Base-by-base conservation (phyloP, 2,113 vertebrate species). In the Turdus rufiventris region DNA sequence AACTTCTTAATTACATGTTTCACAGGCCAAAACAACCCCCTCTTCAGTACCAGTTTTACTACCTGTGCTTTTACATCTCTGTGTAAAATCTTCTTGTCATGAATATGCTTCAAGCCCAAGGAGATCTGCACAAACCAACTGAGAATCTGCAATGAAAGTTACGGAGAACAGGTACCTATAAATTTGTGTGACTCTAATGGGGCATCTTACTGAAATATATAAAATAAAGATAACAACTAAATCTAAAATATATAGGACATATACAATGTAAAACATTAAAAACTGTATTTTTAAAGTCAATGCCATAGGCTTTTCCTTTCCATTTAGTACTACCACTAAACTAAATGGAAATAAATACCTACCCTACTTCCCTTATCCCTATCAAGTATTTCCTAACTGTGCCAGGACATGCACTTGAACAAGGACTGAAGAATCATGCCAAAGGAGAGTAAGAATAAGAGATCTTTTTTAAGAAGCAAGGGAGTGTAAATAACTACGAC, bases 51-150 rank as follows among this genome's bases (percentile, higher is more conserved):
- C 28, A 40, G 24, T 84, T 58, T 78, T 75, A 81, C 33, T 98
- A 99, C 99, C 99, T 99, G 98, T 75, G 99, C 42, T 94, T 99
- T 99, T 92, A 99, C 97, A 96, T 99, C 99, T 97, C 99, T 98
- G 96, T 99, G 99, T 50, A 99, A 98, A 82, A 99, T 95, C 96
- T 99, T 99, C 94, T 98, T 98, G 97, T 99, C 99, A 2, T 99
- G 99, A 95, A 99, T 99, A 97, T 99, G 98, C 93, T 99, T 99
- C 89, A 99, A 96, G 34, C 98, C 99, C 89, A 99, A 96, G 85
- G 98, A 99, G 95, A 99, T 99, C 97, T 99, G 99, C 78, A 99
- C 97, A 90, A 99, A 99, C 99, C 99, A 99, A 93, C 91, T 94
- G 79, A 99, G 75, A 53, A 99, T 98, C 99, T 99, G 95, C 74